Evolutionary conservation across 2,113 vertebrate species (phyloP).

Genomic region (Uropsilus gracilis): DNA sequence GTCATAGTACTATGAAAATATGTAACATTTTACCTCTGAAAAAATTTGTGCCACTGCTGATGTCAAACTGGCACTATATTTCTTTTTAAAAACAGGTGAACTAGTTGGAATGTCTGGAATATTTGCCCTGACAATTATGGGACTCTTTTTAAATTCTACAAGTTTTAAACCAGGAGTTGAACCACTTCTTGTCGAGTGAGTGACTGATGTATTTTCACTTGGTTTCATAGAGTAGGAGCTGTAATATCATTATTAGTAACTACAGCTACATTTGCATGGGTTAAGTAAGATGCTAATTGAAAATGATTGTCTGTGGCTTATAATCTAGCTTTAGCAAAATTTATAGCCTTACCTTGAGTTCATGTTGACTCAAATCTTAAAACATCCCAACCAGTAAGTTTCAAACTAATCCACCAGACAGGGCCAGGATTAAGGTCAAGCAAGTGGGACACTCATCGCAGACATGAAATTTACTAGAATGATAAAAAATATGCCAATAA

Average conservation of each 20-base stretch:
- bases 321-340: background rate
- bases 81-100: slow-evolving; percentile 63
- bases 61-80: slow-evolving; percentile 8
- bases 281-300: background rate
- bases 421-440: too few species aligned
- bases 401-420: too few species aligned
- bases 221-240: background rate
- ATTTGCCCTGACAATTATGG: slow-evolving; percentile 60
- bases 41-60: background rate
- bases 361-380: background rate
- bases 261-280: background rate
- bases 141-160: slow-evolving; percentile 75
- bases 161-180: slow-evolving; percentile 73
- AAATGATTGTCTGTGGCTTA: background rate
- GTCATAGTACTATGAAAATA: background rate
- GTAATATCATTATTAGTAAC: background rate
- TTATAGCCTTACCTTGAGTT: background rate
- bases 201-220: slow-evolving; percentile 36
- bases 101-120: slow-evolving; percentile 69
- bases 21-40: background rate
- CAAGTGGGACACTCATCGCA: background rate
- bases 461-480: background rate
- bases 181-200: slow-evolving; percentile 70
- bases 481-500: background rate
- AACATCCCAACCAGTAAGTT: too few species aligned